Percentiles rank a stretch among this genome's conserved stretches.
These are phyloP conservation scores for Elmis aenea DNA, from an alignment of 2,888 invertebrate species.

Conservation along the genomic window DNA sequence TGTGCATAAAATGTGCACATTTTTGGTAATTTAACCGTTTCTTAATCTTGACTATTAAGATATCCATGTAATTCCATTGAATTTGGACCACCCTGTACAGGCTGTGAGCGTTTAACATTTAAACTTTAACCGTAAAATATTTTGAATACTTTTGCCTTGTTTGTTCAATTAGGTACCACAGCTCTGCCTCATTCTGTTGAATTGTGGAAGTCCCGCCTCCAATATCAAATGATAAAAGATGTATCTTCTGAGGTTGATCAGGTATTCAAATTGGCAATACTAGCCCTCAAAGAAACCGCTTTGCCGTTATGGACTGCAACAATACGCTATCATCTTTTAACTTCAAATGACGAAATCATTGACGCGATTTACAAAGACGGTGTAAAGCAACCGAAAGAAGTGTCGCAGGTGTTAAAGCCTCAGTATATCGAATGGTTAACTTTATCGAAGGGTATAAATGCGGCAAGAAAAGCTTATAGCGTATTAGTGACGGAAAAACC, in stretches of 20 bases:
- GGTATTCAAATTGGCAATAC: slow-evolving; percentile 37
- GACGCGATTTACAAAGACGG: slow-evolving; percentile 46
- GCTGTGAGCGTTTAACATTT: too few relatives aligned
- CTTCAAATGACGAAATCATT: slow-evolving; percentile 38
- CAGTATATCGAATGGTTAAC: slow-evolving; percentile 56
- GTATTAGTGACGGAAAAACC: slow-evolving; percentile 45
- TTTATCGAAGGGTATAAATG: slow-evolving; percentile 47
- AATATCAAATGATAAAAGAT: slow-evolving; percentile 46
- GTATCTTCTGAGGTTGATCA: slow-evolving; percentile 39
- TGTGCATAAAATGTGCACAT: too few relatives aligned
- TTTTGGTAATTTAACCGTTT: too few relatives aligned
- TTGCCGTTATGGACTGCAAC: slow-evolving; percentile 48
- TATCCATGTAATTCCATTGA: too few relatives aligned
- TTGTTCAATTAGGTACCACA: slow-evolving; percentile 49
- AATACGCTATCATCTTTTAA: slow-evolving; percentile 39
- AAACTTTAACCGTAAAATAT: slow-evolving; percentile 6
- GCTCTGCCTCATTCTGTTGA: slow-evolving; percentile 46
- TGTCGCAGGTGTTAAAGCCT: slow-evolving; percentile 55
- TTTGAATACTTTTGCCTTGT: too few relatives aligned
- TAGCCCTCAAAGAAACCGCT: slow-evolving; percentile 41
- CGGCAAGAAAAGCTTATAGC: slow-evolving; percentile 59
- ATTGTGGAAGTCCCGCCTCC: slow-evolving; percentile 51
- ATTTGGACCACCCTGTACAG: too few relatives aligned
- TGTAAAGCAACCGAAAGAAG: slow-evolving; percentile 48
- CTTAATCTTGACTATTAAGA: too few relatives aligned